A percentile compares a stretch with the other conserved stretches of the same genome.
Evolutionary conservation across 2,113 vertebrate species (phyloP).

Genomic region (Notothenia rossii): DNA sequence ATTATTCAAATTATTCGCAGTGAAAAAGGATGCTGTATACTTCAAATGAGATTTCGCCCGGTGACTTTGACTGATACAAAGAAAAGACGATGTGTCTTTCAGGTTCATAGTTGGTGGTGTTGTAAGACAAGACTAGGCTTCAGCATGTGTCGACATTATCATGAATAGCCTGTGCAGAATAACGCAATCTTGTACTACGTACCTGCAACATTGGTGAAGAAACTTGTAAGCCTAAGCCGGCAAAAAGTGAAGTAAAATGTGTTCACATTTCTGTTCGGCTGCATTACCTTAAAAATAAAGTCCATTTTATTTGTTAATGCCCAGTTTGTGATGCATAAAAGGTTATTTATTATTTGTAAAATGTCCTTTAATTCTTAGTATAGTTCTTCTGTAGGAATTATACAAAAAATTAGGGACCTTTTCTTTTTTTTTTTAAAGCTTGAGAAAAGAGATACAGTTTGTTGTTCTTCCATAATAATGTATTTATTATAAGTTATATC

Average conservation of each 20-base stretch:
- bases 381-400: not conserved
- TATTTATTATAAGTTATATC: not conserved
- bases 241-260: not conserved
- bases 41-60: constrained; percentile 36
- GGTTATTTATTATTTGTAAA: not conserved
- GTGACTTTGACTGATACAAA: not conserved
- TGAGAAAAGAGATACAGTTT: not conserved
- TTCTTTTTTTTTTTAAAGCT: not conserved
- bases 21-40: constrained; percentile 9
- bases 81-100: not conserved
- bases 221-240: not conserved
- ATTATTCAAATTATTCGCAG: constrained; percentile 37
- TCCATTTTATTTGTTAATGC: not conserved
- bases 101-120: constrained; percentile 16
- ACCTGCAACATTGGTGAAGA: not conserved
- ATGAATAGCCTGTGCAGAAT: constrained; percentile 11
- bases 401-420: not conserved
- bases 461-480: not conserved
- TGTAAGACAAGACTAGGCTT: not conserved
- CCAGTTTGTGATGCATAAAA: not conserved
- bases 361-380: not conserved
- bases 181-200: constrained; percentile 21
- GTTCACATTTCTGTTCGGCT: not conserved
- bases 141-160: constrained; percentile 2
- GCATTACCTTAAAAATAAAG: not conserved